Base-by-base conservation (phyloP, 35 echinoderm and acorn worm genomes). In the Heliocidaris tuberculata region DNA sequence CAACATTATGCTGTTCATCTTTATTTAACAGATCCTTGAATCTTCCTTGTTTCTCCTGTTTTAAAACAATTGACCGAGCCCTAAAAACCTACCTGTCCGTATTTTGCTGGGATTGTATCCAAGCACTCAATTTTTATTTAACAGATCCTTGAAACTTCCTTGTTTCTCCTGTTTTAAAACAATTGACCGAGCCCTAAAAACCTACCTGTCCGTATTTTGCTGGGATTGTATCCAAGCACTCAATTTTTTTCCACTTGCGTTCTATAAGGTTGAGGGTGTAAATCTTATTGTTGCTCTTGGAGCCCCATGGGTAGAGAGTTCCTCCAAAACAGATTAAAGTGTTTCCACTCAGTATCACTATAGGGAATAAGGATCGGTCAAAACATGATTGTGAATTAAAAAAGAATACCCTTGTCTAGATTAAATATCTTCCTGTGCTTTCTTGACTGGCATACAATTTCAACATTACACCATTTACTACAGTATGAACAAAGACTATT, bases 161-260 rank as follows among this genome's bases (percentile, higher is more conserved):
- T 42, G 35, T 42, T 42, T 42, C 35, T 42, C 35, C 35, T 42
- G 3, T 42, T 42, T 1, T 42, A 42, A 42, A 42, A 42, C 35
- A 3, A 42, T 42, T 3, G 3, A 42, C 65, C 27, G 3, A 78
- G 65, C 15, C 5, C 17, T 56, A 31, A 21, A 21, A n/a, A 90
- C 96, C 86, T 94, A 97, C 97, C 95, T 97, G 97, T 19, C 97
- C 97, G 60, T 97, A 97, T 59, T 97, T 97, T 30, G 86, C 94
- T 8, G 95, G 97, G 32, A 48, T 89, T 31, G 96, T 47, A 88
- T 94, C 97, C 31, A 8, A 31, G 60, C 95, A 94, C 15, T 94
- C 24, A 12, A 97, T 86, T 8, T 93, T 32, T 13, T 87, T 90
- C 97, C 97, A 97, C 87, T 31, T 94, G 87, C 92, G 90, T 21